phyloP scores from a whole-genome alignment of 2,797 vertebrate genomes.

The Moxostoma hubbsi region DNA sequence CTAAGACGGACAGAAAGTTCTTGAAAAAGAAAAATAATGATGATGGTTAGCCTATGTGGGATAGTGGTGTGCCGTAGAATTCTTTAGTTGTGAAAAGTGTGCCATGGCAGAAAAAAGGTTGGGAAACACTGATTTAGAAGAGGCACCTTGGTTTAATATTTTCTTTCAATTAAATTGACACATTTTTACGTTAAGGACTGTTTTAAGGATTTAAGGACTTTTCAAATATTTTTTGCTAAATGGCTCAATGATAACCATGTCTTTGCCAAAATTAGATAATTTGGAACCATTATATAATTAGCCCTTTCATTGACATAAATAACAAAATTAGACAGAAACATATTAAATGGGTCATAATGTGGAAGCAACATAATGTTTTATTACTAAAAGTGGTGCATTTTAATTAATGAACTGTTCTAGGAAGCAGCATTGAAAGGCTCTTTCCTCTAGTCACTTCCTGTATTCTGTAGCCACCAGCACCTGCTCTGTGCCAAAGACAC shows the following conservation, averaged over 20 bases:
- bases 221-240: no score
- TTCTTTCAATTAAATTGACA: no score
- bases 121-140: no score
- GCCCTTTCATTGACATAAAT: constrained; percentile 36
- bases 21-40: no score
- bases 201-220: no score
- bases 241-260: background rate
- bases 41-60: no score
- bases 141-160: no score
- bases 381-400: constrained; percentile 17
- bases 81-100: no score
- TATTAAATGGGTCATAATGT: constrained; percentile 41
- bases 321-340: constrained; percentile 43
- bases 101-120: no score
- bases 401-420: constrained; percentile 57
- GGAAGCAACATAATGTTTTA: constrained; percentile 56
- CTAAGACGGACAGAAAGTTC: no score
- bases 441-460: constrained; percentile 44
- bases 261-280: constrained; percentile 19
- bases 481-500: constrained; percentile 57
- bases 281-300: constrained; percentile 29
- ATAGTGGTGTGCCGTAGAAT: no score
- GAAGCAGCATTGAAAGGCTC: constrained; percentile 36
- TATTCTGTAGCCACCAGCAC: constrained; percentile 37
- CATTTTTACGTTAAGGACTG: no score